These are phyloP conservation scores for Crepidodera aurea DNA, from an alignment of 2,888 invertebrate species.

Conservation along the genomic window DNA sequence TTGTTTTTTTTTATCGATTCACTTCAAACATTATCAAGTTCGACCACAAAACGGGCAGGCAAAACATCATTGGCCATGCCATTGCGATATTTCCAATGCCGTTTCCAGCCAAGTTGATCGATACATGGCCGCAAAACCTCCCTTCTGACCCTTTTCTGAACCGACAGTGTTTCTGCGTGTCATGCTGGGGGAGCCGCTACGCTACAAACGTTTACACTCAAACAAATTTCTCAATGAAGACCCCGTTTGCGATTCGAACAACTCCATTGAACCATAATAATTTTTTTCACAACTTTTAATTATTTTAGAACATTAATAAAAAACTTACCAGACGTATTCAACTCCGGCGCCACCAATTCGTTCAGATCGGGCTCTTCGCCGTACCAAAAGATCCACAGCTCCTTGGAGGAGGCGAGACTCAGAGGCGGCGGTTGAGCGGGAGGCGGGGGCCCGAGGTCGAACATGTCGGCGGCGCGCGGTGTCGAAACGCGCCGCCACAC, in stretches of 20 bases:
- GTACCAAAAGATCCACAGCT: slow-evolving; percentile 99
- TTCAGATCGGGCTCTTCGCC: slow-evolving; percentile 94
- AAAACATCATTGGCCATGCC: background rate
- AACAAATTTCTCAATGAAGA: no score
- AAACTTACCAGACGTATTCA: slow-evolving; percentile 84
- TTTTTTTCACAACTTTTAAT: no score
- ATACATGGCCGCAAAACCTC: slow-evolving; percentile 26
- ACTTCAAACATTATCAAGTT: no score
- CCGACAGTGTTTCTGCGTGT: background rate
- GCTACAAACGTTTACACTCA: no score
- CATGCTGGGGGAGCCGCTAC: no score
- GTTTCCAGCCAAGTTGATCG: slow-evolving; percentile 21
- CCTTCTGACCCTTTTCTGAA: background rate
- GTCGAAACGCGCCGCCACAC: slow-evolving; percentile 93
- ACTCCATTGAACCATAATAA: no score
- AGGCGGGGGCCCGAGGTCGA: slow-evolving; percentile 60
- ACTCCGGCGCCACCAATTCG: slow-evolving; percentile 84
- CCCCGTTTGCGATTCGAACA: no score
- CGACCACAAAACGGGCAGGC: no score
- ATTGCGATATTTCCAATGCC: slow-evolving; percentile 1
- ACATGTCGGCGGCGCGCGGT: slow-evolving; percentile 61
- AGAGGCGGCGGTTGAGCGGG: slow-evolving; percentile 73
- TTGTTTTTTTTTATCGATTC: background rate
- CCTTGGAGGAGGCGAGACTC: slow-evolving; percentile 88
- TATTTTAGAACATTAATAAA: no score